Conservation (phyloP, 2,888 invertebrate genomes). For the Ophion costatus region DNA sequence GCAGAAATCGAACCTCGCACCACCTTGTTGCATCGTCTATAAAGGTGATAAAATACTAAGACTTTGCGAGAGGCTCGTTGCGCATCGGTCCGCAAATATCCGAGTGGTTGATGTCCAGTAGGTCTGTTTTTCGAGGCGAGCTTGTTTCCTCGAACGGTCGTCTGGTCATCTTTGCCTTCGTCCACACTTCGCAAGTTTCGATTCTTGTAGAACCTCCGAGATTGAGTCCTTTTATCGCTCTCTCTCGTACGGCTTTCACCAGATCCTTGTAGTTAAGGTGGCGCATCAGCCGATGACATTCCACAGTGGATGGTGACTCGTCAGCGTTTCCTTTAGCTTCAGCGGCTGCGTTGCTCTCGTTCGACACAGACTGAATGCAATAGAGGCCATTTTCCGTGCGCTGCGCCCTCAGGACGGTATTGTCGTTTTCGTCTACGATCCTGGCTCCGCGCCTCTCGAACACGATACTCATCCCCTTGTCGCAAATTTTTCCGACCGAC, state of each 20-base stretch:
- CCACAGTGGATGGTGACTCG: background rate
- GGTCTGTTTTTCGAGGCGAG: background rate
- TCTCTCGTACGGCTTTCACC: background rate
- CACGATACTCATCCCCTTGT: background rate
- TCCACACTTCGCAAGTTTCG: background rate
- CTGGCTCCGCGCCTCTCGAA: background rate
- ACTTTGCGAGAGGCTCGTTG: background rate
- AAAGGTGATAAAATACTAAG: background rate
- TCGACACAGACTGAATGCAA: background rate
- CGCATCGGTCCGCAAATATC: background rate
- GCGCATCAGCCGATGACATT: background rate
- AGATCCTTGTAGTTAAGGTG: background rate
- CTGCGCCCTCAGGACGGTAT: background rate
- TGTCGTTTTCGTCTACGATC: background rate
- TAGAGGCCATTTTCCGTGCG: background rate
- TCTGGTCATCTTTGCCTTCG: background rate
- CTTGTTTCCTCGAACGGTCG: background rate
- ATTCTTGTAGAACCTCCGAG: background rate
- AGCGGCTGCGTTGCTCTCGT: background rate
- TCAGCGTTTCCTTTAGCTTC: background rate
- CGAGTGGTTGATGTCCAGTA: background rate
- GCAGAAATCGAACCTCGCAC: background rate
- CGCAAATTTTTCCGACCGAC: background rate
- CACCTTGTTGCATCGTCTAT: background rate
- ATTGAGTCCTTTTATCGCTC: no score